Conservation (phyloP, 2,797 vertebrate species). For the Tauraco hartlaubi region DNA sequence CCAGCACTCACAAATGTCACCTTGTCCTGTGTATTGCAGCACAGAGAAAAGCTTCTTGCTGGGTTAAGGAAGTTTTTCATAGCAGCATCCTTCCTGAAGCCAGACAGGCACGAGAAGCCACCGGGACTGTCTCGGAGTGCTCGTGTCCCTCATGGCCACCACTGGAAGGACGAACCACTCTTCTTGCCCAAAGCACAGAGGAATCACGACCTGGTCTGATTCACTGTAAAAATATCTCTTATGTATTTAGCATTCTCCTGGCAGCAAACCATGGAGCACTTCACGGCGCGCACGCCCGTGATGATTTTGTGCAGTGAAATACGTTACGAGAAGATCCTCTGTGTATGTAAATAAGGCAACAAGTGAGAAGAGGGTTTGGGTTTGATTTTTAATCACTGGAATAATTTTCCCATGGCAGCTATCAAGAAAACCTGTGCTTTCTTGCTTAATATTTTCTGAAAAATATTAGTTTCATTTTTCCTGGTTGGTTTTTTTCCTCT, state of each 20-base stretch:
- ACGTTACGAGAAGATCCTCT: neutral
- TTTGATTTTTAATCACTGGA: neutral
- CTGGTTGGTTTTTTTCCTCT: neutral
- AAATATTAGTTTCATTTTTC: neutral
- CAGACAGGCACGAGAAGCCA: too few relatives aligned
- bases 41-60: neutral
- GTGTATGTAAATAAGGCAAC: neutral
- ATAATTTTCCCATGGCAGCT: neutral
- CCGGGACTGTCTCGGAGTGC: neutral
- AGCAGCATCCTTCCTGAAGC: neutral
- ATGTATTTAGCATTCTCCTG: neutral
- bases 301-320: neutral
- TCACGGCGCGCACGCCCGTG: neutral
- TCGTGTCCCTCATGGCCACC: accelerated
- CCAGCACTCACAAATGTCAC: accelerated
- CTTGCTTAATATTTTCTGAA: neutral
- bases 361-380: neutral
- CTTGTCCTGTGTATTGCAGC: accelerated
- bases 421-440: neutral
- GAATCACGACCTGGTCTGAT: neutral
- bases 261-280: neutral
- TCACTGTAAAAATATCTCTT: neutral
- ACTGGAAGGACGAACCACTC: neutral
- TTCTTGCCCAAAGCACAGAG: neutral
- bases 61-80: neutral